Evolutionary conservation across 2,888 invertebrate genomes (phyloP), one percentile per base, ranked within the genome.

Genomic region (Thumatha senex): DNA sequence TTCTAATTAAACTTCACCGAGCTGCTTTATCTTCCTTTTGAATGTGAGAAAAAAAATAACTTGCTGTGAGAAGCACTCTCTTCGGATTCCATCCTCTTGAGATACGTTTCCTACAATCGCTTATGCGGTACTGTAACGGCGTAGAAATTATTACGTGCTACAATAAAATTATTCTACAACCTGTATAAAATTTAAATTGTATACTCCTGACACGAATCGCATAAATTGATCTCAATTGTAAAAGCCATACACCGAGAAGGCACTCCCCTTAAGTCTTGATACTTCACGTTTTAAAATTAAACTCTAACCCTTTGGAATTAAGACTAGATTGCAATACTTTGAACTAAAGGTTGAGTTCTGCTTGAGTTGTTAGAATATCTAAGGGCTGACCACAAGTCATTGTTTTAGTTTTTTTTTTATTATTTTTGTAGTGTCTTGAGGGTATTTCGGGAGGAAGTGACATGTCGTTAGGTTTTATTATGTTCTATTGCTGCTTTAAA

Each of bases 391-490:
- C 77, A 50, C 75, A 75, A 57, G 46, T 47, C 69, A 66, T 73
- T 69, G 70, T 71, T 68, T 66, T 43, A 65, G 60, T 72, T 84
- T 82, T 83, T 84, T 83, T 86, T 82, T 74, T 80, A 74, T 41
- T 48, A 34, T 24, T 41, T 43, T 29, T 51, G 34, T 24, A 31
- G n/a, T 40, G 24, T 45, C 46, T 60, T 51, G 15, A 36, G 72
- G 70, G 70, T 67, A 61, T 67, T 67, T 70, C 61, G 72, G 72
- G 15, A 83, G 87, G 88, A 86, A 80, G 87, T 80, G 74, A 83
- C 84, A 74, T 82, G 70, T 85, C 84, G 86, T 82, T 87, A 80
- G 68, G 78, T 80, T 79, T 76, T 70, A 77, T 78, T 80, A 80
- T 79, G 79, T 78, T 84, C 81, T 81, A 80, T 84, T 78, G 68